phyloP scores from a whole-genome alignment of 2,888 invertebrate species.

The Ichneumon xanthorius region DNA sequence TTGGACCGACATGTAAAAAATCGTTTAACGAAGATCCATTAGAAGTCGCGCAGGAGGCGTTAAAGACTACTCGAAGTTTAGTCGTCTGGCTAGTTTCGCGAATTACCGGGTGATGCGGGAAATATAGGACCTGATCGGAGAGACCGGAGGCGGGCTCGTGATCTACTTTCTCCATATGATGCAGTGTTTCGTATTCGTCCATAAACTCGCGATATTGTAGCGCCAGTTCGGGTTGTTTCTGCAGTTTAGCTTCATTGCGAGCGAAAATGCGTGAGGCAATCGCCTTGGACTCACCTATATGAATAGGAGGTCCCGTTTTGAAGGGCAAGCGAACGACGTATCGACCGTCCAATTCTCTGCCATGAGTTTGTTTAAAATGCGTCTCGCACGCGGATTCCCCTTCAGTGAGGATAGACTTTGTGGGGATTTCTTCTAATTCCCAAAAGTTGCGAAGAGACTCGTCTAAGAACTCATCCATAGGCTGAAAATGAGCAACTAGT shows the following conservation, averaged over 20 bases:
- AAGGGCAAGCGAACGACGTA: constrained; percentile 74
- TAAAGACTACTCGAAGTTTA: constrained; percentile 59
- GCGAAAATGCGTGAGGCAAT: constrained; percentile 71
- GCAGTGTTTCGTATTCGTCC: constrained; percentile 58
- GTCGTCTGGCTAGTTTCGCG: constrained; percentile 51
- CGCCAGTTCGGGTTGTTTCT: constrained; percentile 23
- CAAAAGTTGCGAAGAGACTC: constrained; percentile 63
- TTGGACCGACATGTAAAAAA: constrained; percentile 55
- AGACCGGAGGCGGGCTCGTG: background rate
- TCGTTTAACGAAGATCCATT: constrained; percentile 61
- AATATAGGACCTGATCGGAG: background rate
- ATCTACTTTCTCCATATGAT: constrained; percentile 61
- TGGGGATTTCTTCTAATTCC: constrained; percentile 72
- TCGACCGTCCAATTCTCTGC: constrained; percentile 67
- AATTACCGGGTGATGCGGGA: constrained; percentile 51
- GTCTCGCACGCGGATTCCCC: constrained; percentile 67
- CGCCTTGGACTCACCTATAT: constrained; percentile 67
- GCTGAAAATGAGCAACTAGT: background rate
- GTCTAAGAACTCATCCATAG: constrained; percentile 5
- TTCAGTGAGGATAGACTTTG: constrained; percentile 62
- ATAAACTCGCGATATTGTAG: constrained; percentile 63
- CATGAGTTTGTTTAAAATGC: constrained; percentile 69
- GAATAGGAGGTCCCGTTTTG: constrained; percentile 47
- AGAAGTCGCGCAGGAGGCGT: constrained; percentile 59
- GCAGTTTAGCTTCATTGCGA: constrained; percentile 68